Percentiles rank a stretch among this genome's conserved stretches.
Evolutionary conservation across 2,888 invertebrate species (phyloP).

Genomic region (Xanthorhoe spadicearia): DNA sequence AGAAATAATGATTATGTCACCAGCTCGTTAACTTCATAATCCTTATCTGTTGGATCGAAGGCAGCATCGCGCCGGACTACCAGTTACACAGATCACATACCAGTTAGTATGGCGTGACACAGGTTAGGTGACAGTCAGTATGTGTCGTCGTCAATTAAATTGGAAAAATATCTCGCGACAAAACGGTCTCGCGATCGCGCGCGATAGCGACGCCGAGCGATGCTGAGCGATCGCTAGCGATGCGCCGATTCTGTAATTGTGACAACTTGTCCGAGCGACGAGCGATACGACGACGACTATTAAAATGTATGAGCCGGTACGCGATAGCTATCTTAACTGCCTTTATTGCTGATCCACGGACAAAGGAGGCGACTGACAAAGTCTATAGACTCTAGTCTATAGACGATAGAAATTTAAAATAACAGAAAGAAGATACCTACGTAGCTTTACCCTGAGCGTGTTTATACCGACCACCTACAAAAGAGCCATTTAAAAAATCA

Average conservation of each 20-base stretch:
- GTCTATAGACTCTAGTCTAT: background rate
- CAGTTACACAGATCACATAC: background rate
- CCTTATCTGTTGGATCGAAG: slow-evolving; percentile 11
- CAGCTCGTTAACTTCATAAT: slow-evolving; percentile 10
- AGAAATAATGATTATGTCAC: slow-evolving; percentile 17
- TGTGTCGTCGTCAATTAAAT: slow-evolving; percentile 29
- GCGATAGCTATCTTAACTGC: background rate
- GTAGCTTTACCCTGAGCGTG: background rate
- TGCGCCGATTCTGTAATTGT: slow-evolving; percentile 23
- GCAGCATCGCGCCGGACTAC: background rate
- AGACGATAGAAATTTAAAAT: too few relatives aligned
- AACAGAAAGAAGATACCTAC: background rate
- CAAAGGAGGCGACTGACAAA: slow-evolving; percentile 1
- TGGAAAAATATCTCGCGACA: slow-evolving; percentile 30
- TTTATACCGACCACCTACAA: background rate
- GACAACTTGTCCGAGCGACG: slow-evolving; percentile 19
- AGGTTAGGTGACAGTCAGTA: slow-evolving; percentile 1
- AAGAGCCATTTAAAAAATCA: slow-evolving; percentile 4
- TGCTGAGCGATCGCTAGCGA: slow-evolving; percentile 18
- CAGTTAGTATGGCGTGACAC: background rate
- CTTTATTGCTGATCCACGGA: background rate
- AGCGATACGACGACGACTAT: background rate
- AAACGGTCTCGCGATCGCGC: slow-evolving; percentile 28
- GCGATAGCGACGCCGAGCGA: slow-evolving; percentile 8
- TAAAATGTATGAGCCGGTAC: slow-evolving; percentile 26